These are phyloP conservation scores for Cheilinus undulatus DNA, from an alignment of 2,113 vertebrate species.

Conservation along the genomic window DNA sequence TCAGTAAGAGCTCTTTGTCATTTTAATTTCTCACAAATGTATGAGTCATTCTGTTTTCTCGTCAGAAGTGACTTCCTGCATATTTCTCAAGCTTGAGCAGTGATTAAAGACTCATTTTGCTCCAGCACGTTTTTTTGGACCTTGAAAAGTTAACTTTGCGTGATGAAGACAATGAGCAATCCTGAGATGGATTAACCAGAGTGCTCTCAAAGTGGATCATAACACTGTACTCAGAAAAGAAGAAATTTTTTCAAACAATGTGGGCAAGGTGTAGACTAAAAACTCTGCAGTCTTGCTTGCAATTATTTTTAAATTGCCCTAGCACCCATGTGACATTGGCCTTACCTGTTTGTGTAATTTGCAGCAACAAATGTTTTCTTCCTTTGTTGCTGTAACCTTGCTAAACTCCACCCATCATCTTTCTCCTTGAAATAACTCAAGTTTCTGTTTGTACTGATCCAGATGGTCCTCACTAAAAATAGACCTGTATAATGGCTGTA, in stretches of 20 bases:
- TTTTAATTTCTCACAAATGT: not conserved
- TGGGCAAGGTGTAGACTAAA: not conserved
- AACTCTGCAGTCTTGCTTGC: not conserved
- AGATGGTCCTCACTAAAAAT: not conserved
- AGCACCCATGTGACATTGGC: not conserved
- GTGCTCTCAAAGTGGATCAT: not conserved
- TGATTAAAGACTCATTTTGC: not conserved
- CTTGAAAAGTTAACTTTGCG: not conserved
- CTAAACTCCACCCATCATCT: not conserved
- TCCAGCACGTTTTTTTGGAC: not conserved
- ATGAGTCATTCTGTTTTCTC: not conserved
- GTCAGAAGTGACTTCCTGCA: not conserved
- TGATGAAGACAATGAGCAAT: not conserved
- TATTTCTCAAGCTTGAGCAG: not conserved
- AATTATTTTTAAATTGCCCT: not conserved
- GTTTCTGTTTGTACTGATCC: not conserved
- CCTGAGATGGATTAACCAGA: not conserved
- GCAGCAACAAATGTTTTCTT: not conserved
- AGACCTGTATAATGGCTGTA: not conserved
- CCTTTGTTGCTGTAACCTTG: not conserved
- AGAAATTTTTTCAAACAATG: not conserved
- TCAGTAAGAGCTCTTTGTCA: slow-evolving; percentile 84
- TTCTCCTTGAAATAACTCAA: slow-evolving; percentile 15
- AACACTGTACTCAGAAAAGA: not conserved
- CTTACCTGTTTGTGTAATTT: not conserved